A percentile compares a stretch with the other conserved stretches of the same genome.
These are phyloP conservation scores for Drosophila limbata DNA, from an alignment of 2,888 invertebrate species.

Conservation along the genomic window DNA sequence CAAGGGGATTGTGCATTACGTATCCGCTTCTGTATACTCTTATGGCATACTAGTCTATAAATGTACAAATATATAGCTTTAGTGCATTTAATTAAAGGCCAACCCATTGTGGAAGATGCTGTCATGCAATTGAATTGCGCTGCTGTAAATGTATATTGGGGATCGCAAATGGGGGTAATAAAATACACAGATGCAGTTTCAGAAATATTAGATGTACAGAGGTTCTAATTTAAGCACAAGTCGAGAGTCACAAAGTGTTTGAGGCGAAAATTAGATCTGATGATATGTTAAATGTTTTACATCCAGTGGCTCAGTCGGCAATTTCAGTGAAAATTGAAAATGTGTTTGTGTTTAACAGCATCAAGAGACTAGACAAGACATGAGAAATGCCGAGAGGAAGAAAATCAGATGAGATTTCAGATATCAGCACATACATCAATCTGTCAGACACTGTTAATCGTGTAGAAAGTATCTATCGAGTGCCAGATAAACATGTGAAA, in stretches of 20 bases:
- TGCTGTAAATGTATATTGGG: constrained; percentile 48
- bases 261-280: background rate
- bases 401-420: constrained; percentile 33
- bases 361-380: background rate
- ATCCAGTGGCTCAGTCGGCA: too few species aligned
- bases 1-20: constrained; percentile 21
- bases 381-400: constrained; percentile 13
- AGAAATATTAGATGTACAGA: constrained; percentile 25
- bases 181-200: constrained; percentile 15
- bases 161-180: constrained; percentile 35
- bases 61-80: constrained; percentile 16
- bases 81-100: constrained; percentile 73
- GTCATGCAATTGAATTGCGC: constrained; percentile 52
- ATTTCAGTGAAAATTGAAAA: background rate
- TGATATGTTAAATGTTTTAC: background rate
- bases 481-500: constrained; percentile 42
- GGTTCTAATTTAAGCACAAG: constrained; percentile 1
- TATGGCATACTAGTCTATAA: constrained; percentile 10
- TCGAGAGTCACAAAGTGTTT: background rate
- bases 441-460: constrained; percentile 70
- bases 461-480: constrained; percentile 67
- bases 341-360: constrained; percentile 30
- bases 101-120: constrained; percentile 39
- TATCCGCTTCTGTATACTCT: constrained; percentile 7
- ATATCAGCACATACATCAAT: constrained; percentile 66